Base-by-base conservation (phyloP, 2,888 invertebrate species). In the Calameuta pallipes region DNA sequence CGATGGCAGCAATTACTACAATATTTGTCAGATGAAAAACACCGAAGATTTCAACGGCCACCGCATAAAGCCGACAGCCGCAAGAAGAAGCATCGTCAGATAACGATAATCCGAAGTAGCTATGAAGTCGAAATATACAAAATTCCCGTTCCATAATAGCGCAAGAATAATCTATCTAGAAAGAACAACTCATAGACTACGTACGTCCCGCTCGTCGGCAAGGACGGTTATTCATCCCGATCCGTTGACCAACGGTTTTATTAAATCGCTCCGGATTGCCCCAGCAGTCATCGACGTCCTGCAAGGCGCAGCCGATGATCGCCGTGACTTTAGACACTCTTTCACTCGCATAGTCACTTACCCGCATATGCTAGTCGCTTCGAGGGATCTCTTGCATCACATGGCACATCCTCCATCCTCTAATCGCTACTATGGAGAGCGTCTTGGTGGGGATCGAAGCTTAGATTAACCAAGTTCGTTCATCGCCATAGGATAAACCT, bases 171-270 rank as follows among this genome's bases (percentile, higher is more conserved):
- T 9, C 23, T 23, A 56, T 56, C 9, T 9, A 56, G 0, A 56
- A 9, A 56, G 23, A 23, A 56, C 41, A 6, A 41, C 6, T 41
- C 81, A 81, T 76, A 74, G 76, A 36, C 83, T 84, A 85, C 85
- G 85, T 85, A 71, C 85, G 84, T 78, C 73, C 81, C 83, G 84
- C 68, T 85, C 76, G 78, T 79, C 71, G 80, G 85, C 85, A 85
- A 85, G 85, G 85, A 80, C 85, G 85, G 86, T 85, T 85, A 85
- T 86, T 86, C 87, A 85, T 85, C 85, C 82, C 12, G 69, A 74
- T 31, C 69, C 74, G 83, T 87, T 87, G 86, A 86, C 86, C 87
- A 87, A 87, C 83, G 80, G 83, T 81, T 84, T 87, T 82, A 78
- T 84, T 81, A 83, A 87, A 84, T 86, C 75, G 82, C 83, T 82